These are phyloP conservation scores for Pseudococcus viburni DNA, from an alignment of 2,888 invertebrate genomes.

Conservation along the genomic window DNA sequence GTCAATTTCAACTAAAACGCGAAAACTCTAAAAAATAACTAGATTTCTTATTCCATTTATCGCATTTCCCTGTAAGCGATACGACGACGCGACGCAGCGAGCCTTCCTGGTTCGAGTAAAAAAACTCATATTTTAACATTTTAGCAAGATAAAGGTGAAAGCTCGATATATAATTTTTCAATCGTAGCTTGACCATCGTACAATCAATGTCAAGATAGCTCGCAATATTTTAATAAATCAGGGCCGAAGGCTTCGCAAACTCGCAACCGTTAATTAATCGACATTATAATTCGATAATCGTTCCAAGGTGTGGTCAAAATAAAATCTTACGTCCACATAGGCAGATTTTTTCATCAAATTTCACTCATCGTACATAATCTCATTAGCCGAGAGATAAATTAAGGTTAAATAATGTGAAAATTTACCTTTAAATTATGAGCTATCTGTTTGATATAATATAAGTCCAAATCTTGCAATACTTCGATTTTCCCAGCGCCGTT, in stretches of 20 bases:
- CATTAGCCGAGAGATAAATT: background rate
- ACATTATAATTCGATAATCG: constrained; percentile 1
- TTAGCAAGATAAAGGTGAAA: constrained; percentile 16
- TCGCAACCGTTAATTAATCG: constrained; percentile 37
- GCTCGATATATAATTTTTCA: constrained; percentile 6
- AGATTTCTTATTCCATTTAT: background rate
- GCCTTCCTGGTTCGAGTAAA: background rate
- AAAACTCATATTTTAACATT: background rate
- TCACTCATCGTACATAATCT: constrained; percentile 32
- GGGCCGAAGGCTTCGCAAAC: constrained; percentile 12
- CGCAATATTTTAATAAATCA: constrained; percentile 16
- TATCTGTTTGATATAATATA: constrained; percentile 75
- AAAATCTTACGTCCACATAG: background rate
- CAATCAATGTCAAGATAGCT: constrained; percentile 17
- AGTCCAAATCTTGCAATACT: constrained; percentile 74
- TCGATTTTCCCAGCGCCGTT: constrained; percentile 72
- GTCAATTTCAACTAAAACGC: background rate
- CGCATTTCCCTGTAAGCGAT: background rate
- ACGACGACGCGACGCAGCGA: background rate
- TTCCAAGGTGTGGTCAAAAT: background rate
- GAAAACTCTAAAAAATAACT: background rate
- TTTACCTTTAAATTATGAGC: constrained; percentile 75
- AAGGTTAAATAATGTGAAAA: background rate
- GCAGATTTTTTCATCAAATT: background rate
- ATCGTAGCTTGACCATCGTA: background rate